These are phyloP conservation scores for Sitobion miscanthi DNA, from an alignment of 1,140 invertebrate genomes.

Conservation along the genomic window DNA sequence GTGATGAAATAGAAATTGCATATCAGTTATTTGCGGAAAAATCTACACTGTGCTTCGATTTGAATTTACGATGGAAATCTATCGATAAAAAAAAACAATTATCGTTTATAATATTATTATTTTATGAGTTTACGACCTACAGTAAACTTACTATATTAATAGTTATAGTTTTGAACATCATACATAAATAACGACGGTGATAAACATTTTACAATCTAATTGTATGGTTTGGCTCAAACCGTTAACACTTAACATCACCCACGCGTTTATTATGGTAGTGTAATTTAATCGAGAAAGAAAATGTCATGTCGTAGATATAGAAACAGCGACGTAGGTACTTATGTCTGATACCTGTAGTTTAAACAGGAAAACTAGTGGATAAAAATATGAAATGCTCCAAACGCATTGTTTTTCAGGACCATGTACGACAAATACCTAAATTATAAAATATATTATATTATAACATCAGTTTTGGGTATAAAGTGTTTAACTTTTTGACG, in stretches of 20 bases:
- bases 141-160: background rate
- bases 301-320: background rate
- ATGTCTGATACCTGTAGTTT: background rate
- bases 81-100: background rate
- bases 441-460: background rate
- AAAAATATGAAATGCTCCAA: background rate
- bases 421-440: background rate
- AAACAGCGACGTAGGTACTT: background rate
- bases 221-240: background rate
- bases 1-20: background rate
- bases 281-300: background rate
- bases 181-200: background rate
- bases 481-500: background rate
- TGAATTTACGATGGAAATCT: slow-evolving; percentile 24
- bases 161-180: background rate
- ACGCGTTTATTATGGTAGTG: background rate
- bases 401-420: background rate
- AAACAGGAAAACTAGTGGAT: background rate
- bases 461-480: background rate
- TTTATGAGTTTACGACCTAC: background rate
- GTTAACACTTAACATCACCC: background rate
- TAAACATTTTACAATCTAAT: background rate
- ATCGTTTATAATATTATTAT: background rate
- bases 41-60: background rate
- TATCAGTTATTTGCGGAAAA: background rate